phyloP scores from a whole-genome alignment of 2,797 vertebrate genomes.

The Phaenicophaeus curvirostris region DNA sequence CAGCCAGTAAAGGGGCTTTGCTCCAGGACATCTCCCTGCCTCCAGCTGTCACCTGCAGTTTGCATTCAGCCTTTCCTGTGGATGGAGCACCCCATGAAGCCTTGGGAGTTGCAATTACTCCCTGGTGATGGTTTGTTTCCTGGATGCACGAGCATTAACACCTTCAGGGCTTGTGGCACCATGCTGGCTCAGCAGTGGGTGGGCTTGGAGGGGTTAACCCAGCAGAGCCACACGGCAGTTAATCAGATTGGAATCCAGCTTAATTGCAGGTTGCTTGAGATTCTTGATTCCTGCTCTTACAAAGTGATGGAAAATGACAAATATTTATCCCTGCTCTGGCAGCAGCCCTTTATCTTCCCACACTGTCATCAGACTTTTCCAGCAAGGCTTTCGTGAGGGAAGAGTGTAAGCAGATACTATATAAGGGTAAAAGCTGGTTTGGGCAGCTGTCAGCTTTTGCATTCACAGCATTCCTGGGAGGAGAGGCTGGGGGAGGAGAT shows the following conservation, averaged over 20 bases:
- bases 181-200: rapidly evolving
- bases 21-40: neutral
- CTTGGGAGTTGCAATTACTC: neutral
- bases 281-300: slow-evolving; percentile 2
- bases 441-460: slow-evolving; percentile 30
- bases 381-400: neutral
- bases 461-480: slow-evolving; percentile 26
- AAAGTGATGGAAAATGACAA: slow-evolving; percentile 48
- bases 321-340: slow-evolving; percentile 30
- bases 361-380: slow-evolving; percentile 25
- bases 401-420: slow-evolving; percentile 7
- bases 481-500: slow-evolving; percentile 7
- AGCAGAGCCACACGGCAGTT: neutral
- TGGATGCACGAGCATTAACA: neutral
- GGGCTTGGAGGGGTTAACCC: neutral
- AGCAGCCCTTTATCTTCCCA: slow-evolving; percentile 12
- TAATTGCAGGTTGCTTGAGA: slow-evolving; percentile 3
- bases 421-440: slow-evolving; percentile 39
- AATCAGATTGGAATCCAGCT: neutral
- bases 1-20: neutral
- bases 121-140: neutral
- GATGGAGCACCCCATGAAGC: rapidly evolving
- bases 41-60: neutral
- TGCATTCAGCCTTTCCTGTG: neutral
- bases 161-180: rapidly evolving